These are phyloP conservation scores for Alloscopus bannaensis DNA, from an alignment of 2,888 invertebrate species.

Conservation along the genomic window DNA sequence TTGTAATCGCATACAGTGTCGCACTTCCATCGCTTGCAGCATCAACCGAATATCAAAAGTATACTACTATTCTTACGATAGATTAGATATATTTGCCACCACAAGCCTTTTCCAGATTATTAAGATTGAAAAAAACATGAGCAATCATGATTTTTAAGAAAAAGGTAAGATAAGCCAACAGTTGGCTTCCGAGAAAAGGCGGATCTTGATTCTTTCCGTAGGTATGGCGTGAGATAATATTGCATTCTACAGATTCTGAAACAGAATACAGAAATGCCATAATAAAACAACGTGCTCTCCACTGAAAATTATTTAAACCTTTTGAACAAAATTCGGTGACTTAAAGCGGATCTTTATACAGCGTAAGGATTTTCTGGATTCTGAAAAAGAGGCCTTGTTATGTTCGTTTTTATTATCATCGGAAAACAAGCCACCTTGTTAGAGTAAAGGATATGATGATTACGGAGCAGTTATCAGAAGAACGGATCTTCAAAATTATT, in stretches of 20 bases:
- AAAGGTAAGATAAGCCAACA: slow-evolving; percentile 41
- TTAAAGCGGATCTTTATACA: neutral
- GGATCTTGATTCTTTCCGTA: neutral
- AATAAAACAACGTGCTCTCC: neutral
- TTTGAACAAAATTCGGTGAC: slow-evolving; percentile 7
- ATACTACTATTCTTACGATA: no score
- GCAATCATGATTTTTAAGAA: slow-evolving; percentile 47
- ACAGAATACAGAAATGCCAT: neutral
- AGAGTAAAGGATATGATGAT: slow-evolving; percentile 60
- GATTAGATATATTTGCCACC: no score
- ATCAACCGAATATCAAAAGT: no score
- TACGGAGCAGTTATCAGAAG: slow-evolving; percentile 36
- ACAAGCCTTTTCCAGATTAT: no score
- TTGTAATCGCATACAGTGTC: no score
- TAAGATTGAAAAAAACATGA: slow-evolving; percentile 57
- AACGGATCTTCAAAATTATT: slow-evolving; percentile 60
- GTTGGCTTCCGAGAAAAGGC: slow-evolving; percentile 48
- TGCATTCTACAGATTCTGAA: neutral
- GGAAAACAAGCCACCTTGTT: slow-evolving; percentile 55
- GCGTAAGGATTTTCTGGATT: neutral
- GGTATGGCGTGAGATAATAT: neutral
- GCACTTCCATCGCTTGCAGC: no score
- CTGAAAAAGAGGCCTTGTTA: neutral
- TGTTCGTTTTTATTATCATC: slow-evolving; percentile 18
- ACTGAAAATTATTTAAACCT: neutral